Base-by-base conservation (phyloP, 2,888 invertebrate species). In the Rutpela maculata region DNA sequence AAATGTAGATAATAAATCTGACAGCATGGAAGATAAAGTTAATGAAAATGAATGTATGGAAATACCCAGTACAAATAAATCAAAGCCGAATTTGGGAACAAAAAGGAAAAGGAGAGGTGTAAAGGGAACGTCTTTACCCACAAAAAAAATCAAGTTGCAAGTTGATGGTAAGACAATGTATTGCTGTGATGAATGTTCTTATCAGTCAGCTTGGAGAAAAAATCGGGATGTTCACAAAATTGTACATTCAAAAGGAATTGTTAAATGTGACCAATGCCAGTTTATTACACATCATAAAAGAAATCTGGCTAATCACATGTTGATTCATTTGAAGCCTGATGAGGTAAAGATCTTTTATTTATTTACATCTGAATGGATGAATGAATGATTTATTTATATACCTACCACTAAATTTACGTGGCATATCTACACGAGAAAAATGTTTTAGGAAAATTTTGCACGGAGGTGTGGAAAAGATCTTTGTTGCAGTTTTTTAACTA, bases 1-100 rank as follows among this genome's bases (percentile, higher is more conserved):
- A 50, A 50, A 50, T 50, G 15, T 50, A 50, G n/a, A 50, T 50
- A n/a, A n/a, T 50, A 50, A 50, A 50, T 50, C n/a, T 50, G 50
- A 50, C 0, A 17, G 4, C 6, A 15, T 2, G 43, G 43, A 43
- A 43, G 12, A 43, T 11, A 11, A 15, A 43, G 15, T 43, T 43
- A 43, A 43, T 43, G 12, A 12, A 43, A 15, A 4, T 15, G 11
- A 11, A 43, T 43, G 43, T 43, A 43, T 43, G 2, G 43, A 43
- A 50, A n/a, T n/a, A 9, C 31, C 31, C 2, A 9, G 7, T n/a
- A n/a, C 50, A 15, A 5, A 50, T 50, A 6, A 15, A 0, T 1
- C n/a, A 50, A 50, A 50, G n/a, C 1, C 6, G n/a, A 6, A 6
- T 4, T 15, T 43, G 12, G 12, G 43, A 43, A 43, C 43, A 43